phyloP scores from a whole-genome alignment of 2,888 invertebrate genomes.

The Lithophane leautieri region DNA sequence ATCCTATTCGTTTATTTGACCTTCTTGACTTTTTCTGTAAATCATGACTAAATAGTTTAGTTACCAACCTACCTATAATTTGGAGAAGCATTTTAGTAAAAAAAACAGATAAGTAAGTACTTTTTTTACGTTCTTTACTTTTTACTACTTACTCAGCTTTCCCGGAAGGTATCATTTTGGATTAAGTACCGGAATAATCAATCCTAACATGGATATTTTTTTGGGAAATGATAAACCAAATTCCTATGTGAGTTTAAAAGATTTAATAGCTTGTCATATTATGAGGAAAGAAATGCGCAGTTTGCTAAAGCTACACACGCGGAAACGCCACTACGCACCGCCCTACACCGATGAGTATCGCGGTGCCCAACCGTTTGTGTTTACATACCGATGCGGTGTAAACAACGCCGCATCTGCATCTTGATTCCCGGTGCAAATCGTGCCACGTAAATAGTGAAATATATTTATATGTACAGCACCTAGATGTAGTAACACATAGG shows the following conservation, averaged over 20 bases:
- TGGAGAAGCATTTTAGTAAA: not conserved
- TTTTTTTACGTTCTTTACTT: not conserved
- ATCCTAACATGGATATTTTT: not conserved
- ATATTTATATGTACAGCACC: too few relatives aligned
- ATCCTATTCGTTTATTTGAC: not conserved
- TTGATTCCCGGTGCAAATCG: not conserved
- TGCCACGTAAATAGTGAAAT: not conserved
- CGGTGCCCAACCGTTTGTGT: slow-evolving; percentile 10
- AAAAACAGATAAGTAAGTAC: too few relatives aligned
- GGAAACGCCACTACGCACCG: slow-evolving; percentile 3
- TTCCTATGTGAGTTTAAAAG: not conserved
- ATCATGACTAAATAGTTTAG: not conserved
- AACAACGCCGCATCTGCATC: slow-evolving; percentile 21
- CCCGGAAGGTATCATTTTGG: not conserved
- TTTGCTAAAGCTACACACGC: slow-evolving; percentile 4
- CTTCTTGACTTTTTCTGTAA: not conserved
- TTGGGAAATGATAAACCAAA: not conserved
- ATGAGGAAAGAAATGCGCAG: not conserved
- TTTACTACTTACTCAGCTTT: too few relatives aligned
- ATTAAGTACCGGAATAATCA: not conserved
- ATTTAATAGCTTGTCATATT: not conserved
- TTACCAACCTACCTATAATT: not conserved
- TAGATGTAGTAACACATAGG: too few relatives aligned
- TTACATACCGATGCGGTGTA: slow-evolving; percentile 32
- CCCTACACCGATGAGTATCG: not conserved